phyloP scores from a whole-genome alignment of 2,797 vertebrate genomes.

The Falco naumanni region DNA sequence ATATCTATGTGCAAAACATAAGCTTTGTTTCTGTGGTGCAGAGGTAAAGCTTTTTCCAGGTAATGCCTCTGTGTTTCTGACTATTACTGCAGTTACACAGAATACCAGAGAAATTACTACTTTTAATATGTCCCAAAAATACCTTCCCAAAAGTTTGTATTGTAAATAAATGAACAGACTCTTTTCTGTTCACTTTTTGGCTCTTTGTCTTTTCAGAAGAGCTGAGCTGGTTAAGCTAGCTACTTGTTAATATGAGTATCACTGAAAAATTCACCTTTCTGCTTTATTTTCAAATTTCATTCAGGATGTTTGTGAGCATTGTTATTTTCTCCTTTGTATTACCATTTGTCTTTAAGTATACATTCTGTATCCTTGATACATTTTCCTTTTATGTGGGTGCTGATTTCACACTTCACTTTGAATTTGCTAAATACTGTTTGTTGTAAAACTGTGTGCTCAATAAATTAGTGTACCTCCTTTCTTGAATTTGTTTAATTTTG shows the following conservation, averaged over 20 bases:
- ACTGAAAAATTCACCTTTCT: background rate
- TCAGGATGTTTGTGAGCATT: background rate
- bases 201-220: background rate
- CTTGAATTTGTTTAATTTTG: background rate
- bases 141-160: background rate
- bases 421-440: background rate
- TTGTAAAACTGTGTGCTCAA: background rate
- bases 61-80: background rate
- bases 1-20: background rate
- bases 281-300: background rate
- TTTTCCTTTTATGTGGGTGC: background rate
- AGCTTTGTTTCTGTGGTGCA: background rate
- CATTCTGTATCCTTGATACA: background rate
- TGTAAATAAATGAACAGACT: background rate
- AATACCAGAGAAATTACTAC: background rate
- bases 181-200: background rate
- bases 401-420: background rate
- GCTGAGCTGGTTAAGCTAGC: background rate
- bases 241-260: background rate
- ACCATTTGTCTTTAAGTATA: background rate
- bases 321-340: background rate
- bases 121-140: background rate
- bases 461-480: background rate
- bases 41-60: background rate
- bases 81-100: background rate